Evolutionary conservation across 2,888 invertebrate species (phyloP).

Genomic region (Rhingia campestris): DNA sequence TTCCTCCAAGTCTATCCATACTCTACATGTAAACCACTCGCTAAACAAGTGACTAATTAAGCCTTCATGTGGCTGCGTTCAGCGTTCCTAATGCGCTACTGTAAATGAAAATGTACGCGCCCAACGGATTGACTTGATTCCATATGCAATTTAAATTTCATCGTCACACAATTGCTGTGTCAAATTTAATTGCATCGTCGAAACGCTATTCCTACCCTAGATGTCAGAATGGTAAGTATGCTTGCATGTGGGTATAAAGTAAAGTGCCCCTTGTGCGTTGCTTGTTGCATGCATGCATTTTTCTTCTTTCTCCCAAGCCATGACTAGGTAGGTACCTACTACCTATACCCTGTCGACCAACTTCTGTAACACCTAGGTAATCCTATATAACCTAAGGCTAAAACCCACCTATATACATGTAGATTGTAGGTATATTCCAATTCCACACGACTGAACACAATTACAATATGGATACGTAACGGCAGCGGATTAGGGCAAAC

Average conservation of each 20-base stretch:
- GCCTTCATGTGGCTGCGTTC: no score
- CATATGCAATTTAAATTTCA: constrained; percentile 2
- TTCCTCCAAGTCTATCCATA: no score
- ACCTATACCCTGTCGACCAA: neutral
- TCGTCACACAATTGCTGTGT: constrained; percentile 25
- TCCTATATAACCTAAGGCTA: constrained; percentile 23
- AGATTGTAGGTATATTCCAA: constrained; percentile 11
- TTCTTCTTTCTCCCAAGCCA: neutral
- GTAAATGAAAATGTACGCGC: no score
- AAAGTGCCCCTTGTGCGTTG: constrained; percentile 6
- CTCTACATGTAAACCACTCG: no score
- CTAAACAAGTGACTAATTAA: no score
- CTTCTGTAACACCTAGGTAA: constrained; percentile 8
- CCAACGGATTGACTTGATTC: no score
- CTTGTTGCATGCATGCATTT: constrained; percentile 28
- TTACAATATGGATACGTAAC: constrained; percentile 19
- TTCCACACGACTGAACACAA: constrained; percentile 52
- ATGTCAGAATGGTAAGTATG: neutral
- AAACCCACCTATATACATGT: neutral
- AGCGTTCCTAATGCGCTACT: no score
- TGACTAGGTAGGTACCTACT: constrained; percentile 11
- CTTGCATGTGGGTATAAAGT: constrained; percentile 3
- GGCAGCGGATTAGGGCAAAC: constrained; percentile 44
- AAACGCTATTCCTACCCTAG: neutral
- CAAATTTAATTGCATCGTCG: constrained; percentile 31